Evolutionary conservation across 53 echinoderm and acorn worm species (phyloP), one percentile per base, ranked within the genome.

Genomic region (Stichopus horrens): DNA sequence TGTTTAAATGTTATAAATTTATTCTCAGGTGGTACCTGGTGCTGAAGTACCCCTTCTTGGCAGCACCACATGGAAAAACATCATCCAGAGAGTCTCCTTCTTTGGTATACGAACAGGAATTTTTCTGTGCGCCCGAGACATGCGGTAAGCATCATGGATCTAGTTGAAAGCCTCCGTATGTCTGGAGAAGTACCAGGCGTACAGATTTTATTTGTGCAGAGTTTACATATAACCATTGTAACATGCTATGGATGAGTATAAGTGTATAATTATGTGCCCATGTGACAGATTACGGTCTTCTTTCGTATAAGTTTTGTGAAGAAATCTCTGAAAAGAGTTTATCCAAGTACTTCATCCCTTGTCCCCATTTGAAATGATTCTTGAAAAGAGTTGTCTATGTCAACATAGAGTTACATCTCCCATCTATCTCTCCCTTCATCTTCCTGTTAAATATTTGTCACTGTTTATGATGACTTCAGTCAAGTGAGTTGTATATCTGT

Each of bases 101-200:
- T 95, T 97, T 91, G 97, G 97, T 23, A 95, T 97, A 88, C 79
- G 93, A 66, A 94, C 95, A 63, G 97, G 93, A 78, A 91, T 90
- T 4, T 95, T 97, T 74, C 77, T 92, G 68, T 97, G 95, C 51
- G 89, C 94, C 52, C 57, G 87, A 23, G 94, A 94, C 75, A 89
- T 86, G 58, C 90, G 91, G 94, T 94, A 87, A 76, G 75, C 9
- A 4, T 67, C 37, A 37, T 37, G 37, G 37, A 37, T 0, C 2
- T 37, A 37, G 37, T 53, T 90, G 7, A 73, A 8, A 11, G 19
- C 23, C 7, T 90, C 57, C 55, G 37, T 37, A 37, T 37, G 37
- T 37, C 37, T 37, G 37, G 37, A 37, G 37, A 37, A 37, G 37
- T 37, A 37, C 37, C 37, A 37, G 37, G 37, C 37, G 0, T 37